A percentile compares a stretch with the other conserved stretches of the same genome.
These are phyloP conservation scores for Diloba caeruleocephala DNA, from an alignment of 2,888 invertebrate species.

Conservation along the genomic window DNA sequence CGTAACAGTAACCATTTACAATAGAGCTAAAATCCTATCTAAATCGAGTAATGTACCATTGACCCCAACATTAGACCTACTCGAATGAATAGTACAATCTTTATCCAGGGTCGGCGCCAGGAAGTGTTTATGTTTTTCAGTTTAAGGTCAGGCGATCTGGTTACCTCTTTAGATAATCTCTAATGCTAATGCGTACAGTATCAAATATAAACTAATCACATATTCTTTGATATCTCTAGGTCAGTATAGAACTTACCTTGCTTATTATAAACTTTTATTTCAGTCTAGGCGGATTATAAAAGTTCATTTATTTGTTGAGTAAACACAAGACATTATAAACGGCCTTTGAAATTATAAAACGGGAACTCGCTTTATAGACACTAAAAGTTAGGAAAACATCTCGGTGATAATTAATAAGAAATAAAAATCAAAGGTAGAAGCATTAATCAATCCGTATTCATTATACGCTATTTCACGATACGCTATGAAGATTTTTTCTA, in stretches of 20 bases:
- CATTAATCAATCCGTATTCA: conserved; percentile 12
- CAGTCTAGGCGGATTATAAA: conserved; percentile 64
- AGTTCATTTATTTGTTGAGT: conserved; percentile 71
- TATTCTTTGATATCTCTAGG: conserved; percentile 75
- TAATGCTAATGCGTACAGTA: conserved; percentile 62
- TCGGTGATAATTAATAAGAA: conserved; percentile 31
- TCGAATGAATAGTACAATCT: conserved; percentile 34
- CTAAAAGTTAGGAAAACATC: conserved; percentile 45
- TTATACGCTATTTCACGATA: conserved; percentile 13
- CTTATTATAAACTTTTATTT: conserved; percentile 74
- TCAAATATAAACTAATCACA: conserved; percentile 69
- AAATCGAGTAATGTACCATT: conserved; percentile 51
- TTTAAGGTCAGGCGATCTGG: conserved; percentile 51
- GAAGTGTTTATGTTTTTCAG: conserved; percentile 43
- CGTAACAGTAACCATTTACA: conserved; percentile 10
- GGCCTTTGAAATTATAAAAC: conserved; percentile 66
- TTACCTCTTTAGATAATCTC: conserved; percentile 61
- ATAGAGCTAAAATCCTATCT: conserved; percentile 15
- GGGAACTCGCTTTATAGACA: conserved; percentile 36
- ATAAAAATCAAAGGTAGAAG: conserved; percentile 19
- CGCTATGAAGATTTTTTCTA: conserved; percentile 24
- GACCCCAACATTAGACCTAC: conserved; percentile 52
- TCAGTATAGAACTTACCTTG: conserved; percentile 72
- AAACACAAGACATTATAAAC: conserved; percentile 70
- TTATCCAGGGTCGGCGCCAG: conserved; percentile 55